Percentiles rank a stretch among this genome's conserved stretches.
Evolutionary conservation across 1,140 invertebrate genomes (phyloP).

Genomic region (Hydropsyche tenuis): DNA sequence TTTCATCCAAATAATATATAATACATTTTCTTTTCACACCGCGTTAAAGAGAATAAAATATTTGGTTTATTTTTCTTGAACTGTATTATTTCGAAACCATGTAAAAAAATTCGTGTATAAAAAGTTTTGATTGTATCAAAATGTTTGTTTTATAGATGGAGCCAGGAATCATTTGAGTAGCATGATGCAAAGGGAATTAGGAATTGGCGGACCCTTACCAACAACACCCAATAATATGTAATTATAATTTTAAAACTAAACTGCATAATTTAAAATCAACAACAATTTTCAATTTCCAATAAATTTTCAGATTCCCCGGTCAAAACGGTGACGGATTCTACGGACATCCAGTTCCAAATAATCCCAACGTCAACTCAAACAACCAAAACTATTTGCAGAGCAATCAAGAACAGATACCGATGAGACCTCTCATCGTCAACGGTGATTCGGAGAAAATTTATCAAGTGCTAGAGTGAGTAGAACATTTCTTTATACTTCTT

Average conservation of each 20-base stretch:
- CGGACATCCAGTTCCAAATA: conserved; percentile 15
- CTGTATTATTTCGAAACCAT: too few species aligned
- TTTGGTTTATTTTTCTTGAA: too few species aligned
- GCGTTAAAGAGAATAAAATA: too few species aligned
- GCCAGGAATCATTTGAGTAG: conserved; percentile 61
- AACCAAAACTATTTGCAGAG: conserved; percentile 49
- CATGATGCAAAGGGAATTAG: conserved; percentile 61
- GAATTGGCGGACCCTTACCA: conserved; percentile 54
- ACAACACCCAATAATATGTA: conserved; percentile 56
- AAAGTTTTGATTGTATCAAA: too few species aligned
- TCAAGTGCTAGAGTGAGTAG: conserved; percentile 75
- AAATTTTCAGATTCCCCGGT: conserved; percentile 37
- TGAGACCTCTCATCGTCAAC: conserved; percentile 76
- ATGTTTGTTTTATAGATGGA: conserved; percentile 51
- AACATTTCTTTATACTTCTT: too few species aligned
- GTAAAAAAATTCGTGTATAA: not conserved
- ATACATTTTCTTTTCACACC: conserved; percentile 29
- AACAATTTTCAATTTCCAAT: too few species aligned
- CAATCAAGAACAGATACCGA: conserved; percentile 77
- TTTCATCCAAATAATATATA: too few species aligned
- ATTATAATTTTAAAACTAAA: too few species aligned
- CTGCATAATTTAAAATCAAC: too few species aligned
- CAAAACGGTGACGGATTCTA: conserved; percentile 40
- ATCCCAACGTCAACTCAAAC: conserved; percentile 24
- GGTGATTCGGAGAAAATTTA: conserved; percentile 69